A percentile compares a stretch with the other conserved stretches of the same genome.
phyloP scores from a whole-genome alignment of 2,113 vertebrate species.

The Pelecanus crispus region DNA sequence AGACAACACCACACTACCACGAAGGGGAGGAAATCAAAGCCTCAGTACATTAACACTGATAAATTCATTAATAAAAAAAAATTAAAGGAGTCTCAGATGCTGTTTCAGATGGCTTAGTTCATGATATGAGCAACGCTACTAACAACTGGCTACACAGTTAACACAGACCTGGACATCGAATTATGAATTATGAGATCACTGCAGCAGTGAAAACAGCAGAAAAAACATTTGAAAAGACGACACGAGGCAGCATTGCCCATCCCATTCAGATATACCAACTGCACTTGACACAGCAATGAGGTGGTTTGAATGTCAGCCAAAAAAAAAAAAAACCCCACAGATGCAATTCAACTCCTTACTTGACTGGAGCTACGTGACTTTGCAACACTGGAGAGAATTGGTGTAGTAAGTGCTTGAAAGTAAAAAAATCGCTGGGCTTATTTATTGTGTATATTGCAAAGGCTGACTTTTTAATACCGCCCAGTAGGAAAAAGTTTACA shows the following conservation, averaged over 20 bases:
- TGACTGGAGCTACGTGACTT: slow-evolving; percentile 7
- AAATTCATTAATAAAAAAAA: neutral
- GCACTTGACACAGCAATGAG: slow-evolving; percentile 26
- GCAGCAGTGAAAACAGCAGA: slow-evolving; percentile 1
- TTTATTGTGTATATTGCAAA: neutral
- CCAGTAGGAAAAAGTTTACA: neutral
- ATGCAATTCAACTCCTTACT: slow-evolving; percentile 32
- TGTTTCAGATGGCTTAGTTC: neutral
- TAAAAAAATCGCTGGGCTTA: neutral
- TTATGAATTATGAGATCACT: neutral
- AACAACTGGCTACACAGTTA: neutral
- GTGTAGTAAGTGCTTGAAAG: neutral
- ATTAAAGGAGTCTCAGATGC: neutral
- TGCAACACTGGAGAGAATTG: neutral
- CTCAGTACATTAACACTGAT: neutral
- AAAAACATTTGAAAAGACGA: neutral
- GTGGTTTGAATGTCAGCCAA: slow-evolving; percentile 47
- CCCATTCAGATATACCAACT: neutral
- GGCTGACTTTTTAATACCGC: neutral
- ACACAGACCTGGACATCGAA: neutral
- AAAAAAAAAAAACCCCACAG: neutral
- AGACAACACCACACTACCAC: neutral
- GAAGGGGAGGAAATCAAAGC: neutral
- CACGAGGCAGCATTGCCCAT: neutral
- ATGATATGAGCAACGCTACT: neutral